Base-by-base conservation (phyloP, 2,797 vertebrate species). In the Pseudocheirus occidentalis region DNA sequence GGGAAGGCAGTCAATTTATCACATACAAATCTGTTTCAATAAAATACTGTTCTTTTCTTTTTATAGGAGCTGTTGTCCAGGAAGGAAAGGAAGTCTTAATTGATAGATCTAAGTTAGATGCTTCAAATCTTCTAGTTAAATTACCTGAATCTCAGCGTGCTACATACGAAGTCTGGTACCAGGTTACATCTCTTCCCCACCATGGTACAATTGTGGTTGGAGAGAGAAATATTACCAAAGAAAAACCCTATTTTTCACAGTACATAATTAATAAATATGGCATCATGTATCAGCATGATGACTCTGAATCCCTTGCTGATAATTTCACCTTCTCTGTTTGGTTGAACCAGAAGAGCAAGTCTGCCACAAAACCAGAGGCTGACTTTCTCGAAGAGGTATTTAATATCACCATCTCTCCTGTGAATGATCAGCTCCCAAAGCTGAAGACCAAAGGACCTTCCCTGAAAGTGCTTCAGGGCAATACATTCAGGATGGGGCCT, bases 221-320 rank as follows among this genome's bases (percentile, higher is more conserved):
- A 91, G 99, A 99, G 97, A 98, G 98, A 97, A 99, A 99, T 1
- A 59, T 99, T 97, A 99, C 99, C 46, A 98, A 98, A 97, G 99
- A 99, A 97, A 99, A 99, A 94, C 99, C 99, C 3, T 99, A 99
- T 97, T 99, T 99, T 97, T 99, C 99, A 55, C 99, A 99, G 14
- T 99, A 99, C 58, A 98, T 99, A 40, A 92, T 99, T 91, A 99
- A 99, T 98, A 99, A 99, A 97, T 99, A 99, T 95, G 99, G 99
- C 93, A 98, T 99, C 96, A 98, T 98, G 13, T 99, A 99, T 93
- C 34, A 98, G 87, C 99, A 99, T 0, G 99, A 99, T 98, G 98
- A 99, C 98, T 99, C 99, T 0, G 99, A 99, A 98, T 99, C 99
- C 0, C 98, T 98, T 50, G 93, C 2, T 0, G 99, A 99, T 98